These are phyloP conservation scores for Watsonalla binaria DNA, from an alignment of 2,888 invertebrate genomes.

Conservation along the genomic window DNA sequence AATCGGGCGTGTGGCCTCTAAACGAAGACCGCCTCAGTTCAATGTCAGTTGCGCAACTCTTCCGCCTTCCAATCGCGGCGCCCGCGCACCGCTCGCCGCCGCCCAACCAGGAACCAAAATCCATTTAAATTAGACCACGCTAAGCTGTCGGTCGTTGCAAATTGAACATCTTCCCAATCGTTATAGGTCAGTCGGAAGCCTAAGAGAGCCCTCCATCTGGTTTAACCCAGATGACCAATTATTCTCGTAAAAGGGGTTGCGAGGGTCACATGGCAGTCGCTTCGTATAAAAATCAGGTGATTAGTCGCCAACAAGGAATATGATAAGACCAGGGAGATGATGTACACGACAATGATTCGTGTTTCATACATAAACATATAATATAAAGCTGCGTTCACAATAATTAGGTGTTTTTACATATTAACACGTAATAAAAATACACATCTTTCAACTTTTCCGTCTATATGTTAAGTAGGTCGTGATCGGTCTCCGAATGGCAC, in stretches of 20 bases:
- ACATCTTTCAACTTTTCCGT: background rate
- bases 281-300: too few species aligned
- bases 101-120: constrained; percentile 57
- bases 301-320: too few species aligned
- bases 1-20: constrained; percentile 68
- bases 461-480: background rate
- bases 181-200: too few species aligned
- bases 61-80: constrained; percentile 55
- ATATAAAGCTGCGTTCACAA: background rate
- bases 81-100: constrained; percentile 18
- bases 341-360: constrained; percentile 11
- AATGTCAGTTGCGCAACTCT: constrained; percentile 77
- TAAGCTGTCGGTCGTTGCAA: too few species aligned
- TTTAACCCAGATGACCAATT: too few species aligned
- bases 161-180: too few species aligned
- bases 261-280: too few species aligned
- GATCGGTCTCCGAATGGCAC: background rate
- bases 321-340: too few species aligned
- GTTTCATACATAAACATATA: constrained; percentile 2
- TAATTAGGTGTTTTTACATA: background rate
- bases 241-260: too few species aligned
- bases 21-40: constrained; percentile 60
- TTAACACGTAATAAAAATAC: background rate
- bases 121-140: constrained; percentile 40
- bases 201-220: too few species aligned